Conservation (phyloP, 2,113 vertebrate species). For the Petaurus breviceps region DNA sequence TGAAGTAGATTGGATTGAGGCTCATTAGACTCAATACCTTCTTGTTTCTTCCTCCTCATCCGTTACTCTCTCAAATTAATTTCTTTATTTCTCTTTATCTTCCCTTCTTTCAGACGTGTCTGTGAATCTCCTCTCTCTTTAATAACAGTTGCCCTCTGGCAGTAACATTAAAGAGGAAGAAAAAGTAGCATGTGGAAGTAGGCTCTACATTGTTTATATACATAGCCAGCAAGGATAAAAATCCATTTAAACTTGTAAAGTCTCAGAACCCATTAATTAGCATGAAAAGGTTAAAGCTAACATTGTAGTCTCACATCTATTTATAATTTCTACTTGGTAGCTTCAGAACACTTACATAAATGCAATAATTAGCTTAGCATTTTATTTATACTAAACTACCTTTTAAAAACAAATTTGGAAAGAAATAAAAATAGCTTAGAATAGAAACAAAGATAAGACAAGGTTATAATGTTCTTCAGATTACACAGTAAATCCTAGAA, state of each 20-base stretch:
- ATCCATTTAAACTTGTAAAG: constrained; percentile 43
- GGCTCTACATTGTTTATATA: constrained; percentile 24
- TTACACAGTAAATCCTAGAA: neutral
- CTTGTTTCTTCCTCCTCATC: neutral
- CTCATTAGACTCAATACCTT: neutral
- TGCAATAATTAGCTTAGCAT: neutral
- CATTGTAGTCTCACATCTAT: constrained; percentile 4
- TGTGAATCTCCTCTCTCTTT: neutral
- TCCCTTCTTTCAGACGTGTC: neutral
- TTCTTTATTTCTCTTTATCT: neutral
- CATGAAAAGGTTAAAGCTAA: constrained; percentile 56
- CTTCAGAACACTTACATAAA: constrained; percentile 25
- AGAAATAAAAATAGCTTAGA: neutral
- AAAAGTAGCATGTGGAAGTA: constrained; percentile 12
- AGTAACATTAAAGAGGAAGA: constrained; percentile 13
- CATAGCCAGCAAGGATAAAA: constrained; percentile 46
- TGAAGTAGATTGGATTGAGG: neutral
- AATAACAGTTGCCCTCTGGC: neutral
- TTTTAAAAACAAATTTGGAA: constrained; percentile 44
- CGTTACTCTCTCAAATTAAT: neutral
- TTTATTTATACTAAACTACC: constrained; percentile 34
- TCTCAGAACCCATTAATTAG: constrained; percentile 29
- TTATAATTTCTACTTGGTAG: constrained; percentile 38
- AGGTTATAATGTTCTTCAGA: neutral
- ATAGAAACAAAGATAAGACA: constrained; percentile 17